Conservation (phyloP, 2,113 vertebrate species). For the Burhinus oedicnemus region DNA sequence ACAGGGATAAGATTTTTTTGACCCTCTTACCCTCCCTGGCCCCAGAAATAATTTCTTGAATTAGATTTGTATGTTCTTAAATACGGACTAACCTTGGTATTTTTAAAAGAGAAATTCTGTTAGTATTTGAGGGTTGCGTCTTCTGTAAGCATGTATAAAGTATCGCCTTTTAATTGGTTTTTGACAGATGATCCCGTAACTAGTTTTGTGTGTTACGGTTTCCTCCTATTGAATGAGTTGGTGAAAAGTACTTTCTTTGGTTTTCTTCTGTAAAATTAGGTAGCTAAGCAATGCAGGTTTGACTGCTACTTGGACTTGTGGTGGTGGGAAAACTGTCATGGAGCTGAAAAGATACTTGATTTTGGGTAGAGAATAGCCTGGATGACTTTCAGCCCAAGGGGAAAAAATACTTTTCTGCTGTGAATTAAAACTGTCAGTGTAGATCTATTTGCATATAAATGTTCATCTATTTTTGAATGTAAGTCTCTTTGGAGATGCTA, state of each 20-base stretch:
- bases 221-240: not conserved
- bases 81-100: not conserved
- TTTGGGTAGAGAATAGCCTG: not conserved
- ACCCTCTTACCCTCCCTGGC: not conserved
- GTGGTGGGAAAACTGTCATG: not conserved
- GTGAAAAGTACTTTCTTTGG: not conserved
- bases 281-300: not conserved
- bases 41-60: not conserved
- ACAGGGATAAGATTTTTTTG: not conserved
- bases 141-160: not conserved
- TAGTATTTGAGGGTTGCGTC: not conserved
- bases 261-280: not conserved
- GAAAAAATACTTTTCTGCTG: not conserved
- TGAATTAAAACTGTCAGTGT: not conserved
- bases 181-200: not conserved
- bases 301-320: not conserved
- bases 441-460: not conserved
- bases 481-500: not conserved
- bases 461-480: not conserved
- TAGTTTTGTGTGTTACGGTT: not conserved
- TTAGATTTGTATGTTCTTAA: not conserved
- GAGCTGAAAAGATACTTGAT: not conserved
- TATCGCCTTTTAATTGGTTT: not conserved
- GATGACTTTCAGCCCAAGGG: not conserved
- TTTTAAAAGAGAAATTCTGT: not conserved